Evolutionary conservation across 2,888 invertebrate species (phyloP).

Genomic region (Thymelicus lineola): DNA sequence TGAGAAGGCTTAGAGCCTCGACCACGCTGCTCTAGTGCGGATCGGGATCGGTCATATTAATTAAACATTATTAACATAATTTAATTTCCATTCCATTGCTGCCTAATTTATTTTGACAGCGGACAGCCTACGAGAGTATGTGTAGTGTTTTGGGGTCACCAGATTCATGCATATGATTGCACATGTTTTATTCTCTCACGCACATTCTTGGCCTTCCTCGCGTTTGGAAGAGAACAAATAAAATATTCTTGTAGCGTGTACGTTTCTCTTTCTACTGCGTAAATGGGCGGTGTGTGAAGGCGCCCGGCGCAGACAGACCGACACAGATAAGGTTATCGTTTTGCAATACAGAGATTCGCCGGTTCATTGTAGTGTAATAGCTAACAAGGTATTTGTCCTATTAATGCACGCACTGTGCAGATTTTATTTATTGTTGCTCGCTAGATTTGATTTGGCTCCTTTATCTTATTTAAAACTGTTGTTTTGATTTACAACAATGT

Average conservation of each 20-base stretch:
- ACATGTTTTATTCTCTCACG: background rate
- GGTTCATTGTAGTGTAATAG: conserved; percentile 25
- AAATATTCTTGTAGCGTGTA: background rate
- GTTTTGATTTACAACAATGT: too few species aligned
- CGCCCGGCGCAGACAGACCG: conserved; percentile 40
- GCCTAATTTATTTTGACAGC: too few species aligned
- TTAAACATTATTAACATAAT: too few species aligned
- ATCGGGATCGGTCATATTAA: too few species aligned
- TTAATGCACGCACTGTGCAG: background rate
- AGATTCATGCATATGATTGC: too few species aligned
- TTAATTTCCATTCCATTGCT: too few species aligned
- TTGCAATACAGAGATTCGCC: conserved; percentile 22
- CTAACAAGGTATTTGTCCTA: conserved; percentile 29
- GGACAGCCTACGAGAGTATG: too few species aligned
- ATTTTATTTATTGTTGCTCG: background rate
- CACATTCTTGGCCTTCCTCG: background rate
- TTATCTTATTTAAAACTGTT: too few species aligned
- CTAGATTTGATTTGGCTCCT: too few species aligned
- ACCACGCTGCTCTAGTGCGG: too few species aligned
- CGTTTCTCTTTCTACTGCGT: background rate
- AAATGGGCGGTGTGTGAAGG: background rate
- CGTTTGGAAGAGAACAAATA: background rate
- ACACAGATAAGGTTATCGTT: conserved; percentile 47
- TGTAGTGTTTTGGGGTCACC: too few species aligned
- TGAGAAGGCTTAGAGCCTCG: too few species aligned